Base-by-base conservation (phyloP, 2,113 vertebrate genomes). In the Charina bottae region DNA sequence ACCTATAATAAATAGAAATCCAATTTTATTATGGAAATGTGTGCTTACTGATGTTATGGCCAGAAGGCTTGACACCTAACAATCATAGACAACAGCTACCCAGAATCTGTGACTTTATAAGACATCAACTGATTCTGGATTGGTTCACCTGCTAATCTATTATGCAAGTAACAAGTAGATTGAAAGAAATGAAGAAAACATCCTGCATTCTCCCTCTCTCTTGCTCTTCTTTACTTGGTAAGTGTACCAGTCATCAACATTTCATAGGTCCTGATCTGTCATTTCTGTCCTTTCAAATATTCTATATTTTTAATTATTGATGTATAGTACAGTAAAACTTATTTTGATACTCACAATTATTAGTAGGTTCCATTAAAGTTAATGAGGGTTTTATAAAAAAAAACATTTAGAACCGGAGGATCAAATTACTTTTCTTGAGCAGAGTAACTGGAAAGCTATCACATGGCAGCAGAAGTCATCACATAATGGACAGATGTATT, bases 1-100 rank as follows among this genome's bases (percentile, higher is more conserved):
- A 99, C 98, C 99, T 99, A 93, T 0, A 0, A 95, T 92, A 95
- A 37, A 85, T 11, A 54, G 42, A 37, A 6, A 92, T 19, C 54
- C 19, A 89, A 42, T 13, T n/a, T 89, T 89, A 55, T 24, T 89
- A 21, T 55, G 28, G 55, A 49, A 58, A 78, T 86, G 42, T 85
- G 72, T 33, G 90, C 12, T 91, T 78, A 84, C 1, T 87, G 49
- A 85, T 89, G 46, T 95, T 53, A 56, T 90, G 72, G 21, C 24
- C 13, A 37, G 53, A 86, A 46, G 6, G 85, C 2, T 78, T 19
- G n/a, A 15, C 37, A 37, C 33, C 68, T 42, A 78, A 33, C 56
- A 90, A 94, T 89, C 93, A 46, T 90, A 54, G 58, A 23, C 88
- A 85, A 85, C 85, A 89, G 68, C 10, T 0, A 0, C 56, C 56